A percentile compares a stretch with the other conserved stretches of the same genome.
phyloP scores from a whole-genome alignment of 64 coral and sea anemone genomes.

The Acropora tenuis region DNA sequence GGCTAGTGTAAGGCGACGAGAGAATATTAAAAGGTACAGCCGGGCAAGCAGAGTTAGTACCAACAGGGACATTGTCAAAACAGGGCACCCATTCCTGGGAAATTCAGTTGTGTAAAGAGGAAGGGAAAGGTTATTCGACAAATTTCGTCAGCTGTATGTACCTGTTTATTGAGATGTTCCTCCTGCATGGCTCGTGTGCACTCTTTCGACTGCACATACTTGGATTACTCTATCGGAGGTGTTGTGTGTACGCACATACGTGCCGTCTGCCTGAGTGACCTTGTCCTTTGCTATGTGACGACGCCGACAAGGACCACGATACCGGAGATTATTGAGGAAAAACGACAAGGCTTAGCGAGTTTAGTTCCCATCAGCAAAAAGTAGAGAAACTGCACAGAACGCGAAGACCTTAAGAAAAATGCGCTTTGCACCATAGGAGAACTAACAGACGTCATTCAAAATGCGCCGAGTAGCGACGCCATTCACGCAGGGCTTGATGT shows the following conservation, averaged over 20 bases:
- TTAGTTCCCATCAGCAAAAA: constrained; percentile 26
- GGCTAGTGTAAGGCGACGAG: not conserved
- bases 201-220: constrained; percentile 26
- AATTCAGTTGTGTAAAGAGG: not conserved
- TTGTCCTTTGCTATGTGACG: not conserved
- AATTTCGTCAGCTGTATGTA: constrained; percentile 13
- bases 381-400: not conserved
- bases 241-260: constrained; percentile 13
- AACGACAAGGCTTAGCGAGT: not conserved
- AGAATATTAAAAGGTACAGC: constrained; percentile 12
- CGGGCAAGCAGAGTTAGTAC: not conserved
- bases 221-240: constrained; percentile 13
- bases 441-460: not conserved
- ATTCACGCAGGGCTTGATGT: too few relatives aligned
- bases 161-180: not conserved
- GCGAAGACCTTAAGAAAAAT: constrained; percentile 16
- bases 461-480: too few relatives aligned
- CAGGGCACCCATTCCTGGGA: not conserved
- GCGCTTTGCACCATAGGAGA: not conserved
- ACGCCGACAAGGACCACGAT: too few relatives aligned
- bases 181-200: constrained; percentile 31
- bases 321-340: not conserved
- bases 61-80: not conserved
- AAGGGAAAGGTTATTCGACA: not conserved
- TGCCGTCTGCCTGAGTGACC: not conserved